phyloP scores from a whole-genome alignment of 1,140 invertebrate genomes.

The Orius insidiosus region DNA sequence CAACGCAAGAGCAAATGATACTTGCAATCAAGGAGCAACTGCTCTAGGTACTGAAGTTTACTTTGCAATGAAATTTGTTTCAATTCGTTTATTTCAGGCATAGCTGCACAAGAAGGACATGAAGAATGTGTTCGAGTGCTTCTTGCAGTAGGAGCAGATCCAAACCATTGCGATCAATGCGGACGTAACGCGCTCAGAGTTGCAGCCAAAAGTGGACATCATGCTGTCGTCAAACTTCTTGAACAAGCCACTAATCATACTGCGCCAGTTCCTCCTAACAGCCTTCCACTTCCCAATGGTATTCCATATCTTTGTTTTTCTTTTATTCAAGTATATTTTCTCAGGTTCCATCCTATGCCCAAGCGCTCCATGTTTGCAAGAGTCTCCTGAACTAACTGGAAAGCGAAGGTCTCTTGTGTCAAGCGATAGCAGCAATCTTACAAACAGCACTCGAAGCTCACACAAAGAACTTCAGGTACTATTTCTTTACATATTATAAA shows the following conservation, averaged over 20 bases:
- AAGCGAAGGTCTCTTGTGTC: conserved; percentile 54
- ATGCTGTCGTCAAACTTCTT: conserved; percentile 47
- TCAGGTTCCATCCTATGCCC: conserved; percentile 16
- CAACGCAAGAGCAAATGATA: conserved; percentile 68
- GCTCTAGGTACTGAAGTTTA: conserved; percentile 41
- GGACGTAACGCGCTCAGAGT: conserved; percentile 63
- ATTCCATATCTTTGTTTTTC: not conserved
- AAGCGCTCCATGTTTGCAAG: conserved; percentile 22
- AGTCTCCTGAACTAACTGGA: conserved; percentile 46
- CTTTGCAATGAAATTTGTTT: not conserved
- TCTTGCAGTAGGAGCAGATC: conserved; percentile 77
- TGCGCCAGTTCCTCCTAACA: conserved; percentile 9
- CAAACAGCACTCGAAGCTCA: conserved; percentile 43
- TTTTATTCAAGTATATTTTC: not conserved
- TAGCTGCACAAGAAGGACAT: conserved; percentile 76
- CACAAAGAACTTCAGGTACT: conserved; percentile 28
- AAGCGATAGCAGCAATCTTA: conserved; percentile 50
- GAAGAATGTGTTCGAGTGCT: conserved; percentile 75
- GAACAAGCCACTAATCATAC: conserved; percentile 27
- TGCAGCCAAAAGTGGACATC: conserved; percentile 58
- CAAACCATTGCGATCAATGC: conserved; percentile 79
- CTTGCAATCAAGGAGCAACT: conserved; percentile 86
- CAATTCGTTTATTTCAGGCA: conserved; percentile 33
- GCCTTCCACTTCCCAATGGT: conserved; percentile 13
- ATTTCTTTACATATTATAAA: not conserved